Evolutionary conservation across 2,888 invertebrate genomes (phyloP), one percentile per base, ranked within the genome.

Genomic region (Cerastis leucographa): DNA sequence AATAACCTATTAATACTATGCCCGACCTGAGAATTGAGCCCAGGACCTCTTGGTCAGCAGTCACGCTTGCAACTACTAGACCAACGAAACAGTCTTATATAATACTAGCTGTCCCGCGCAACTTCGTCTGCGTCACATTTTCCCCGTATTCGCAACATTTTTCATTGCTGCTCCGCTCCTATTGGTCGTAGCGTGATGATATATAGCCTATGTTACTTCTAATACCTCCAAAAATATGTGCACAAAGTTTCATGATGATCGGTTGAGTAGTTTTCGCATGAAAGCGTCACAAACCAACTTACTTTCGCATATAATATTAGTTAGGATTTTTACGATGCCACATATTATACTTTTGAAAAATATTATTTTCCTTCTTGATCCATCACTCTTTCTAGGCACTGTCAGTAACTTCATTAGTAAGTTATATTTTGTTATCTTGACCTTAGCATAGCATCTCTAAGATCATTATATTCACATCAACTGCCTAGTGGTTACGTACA

Each of bases 401-500:
- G 12, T 35, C n/a, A 12, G 9, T 19, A 40, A 25, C 14, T 67
- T 14, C n/a, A 35, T 9, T 0, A 51, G 22, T 72, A 17, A 25
- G 3, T 42, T n/a, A 8, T n/a, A 42, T 42, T 56, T 54, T 19
- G 12, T 19, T 42, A 8, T n/a, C 12, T 59, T 0, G 11, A 73
- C 22, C n/a, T 5, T 17, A n/a, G 11, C 14, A 17, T 49, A 75
- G 44, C 64, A 73, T 76, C 51, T 67, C 74, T 29, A 17, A 49
- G 2, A 61, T 29, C 5, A 29, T 42, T 61, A 91, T 89, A 82
- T 9, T 81, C 85, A 90, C 90, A 46, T 56, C 29, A 35, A 35
- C 9, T 19, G 70, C 17, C 9, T 35, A n/a, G 8, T 12, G 82
- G 77, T 70, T 81, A 90, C 88, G 88, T 89, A 85, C 87, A 2